Percentiles rank a stretch among this genome's conserved stretches.
phyloP scores from a whole-genome alignment of 2,888 invertebrate genomes.

The Ephialtes manifestator region DNA sequence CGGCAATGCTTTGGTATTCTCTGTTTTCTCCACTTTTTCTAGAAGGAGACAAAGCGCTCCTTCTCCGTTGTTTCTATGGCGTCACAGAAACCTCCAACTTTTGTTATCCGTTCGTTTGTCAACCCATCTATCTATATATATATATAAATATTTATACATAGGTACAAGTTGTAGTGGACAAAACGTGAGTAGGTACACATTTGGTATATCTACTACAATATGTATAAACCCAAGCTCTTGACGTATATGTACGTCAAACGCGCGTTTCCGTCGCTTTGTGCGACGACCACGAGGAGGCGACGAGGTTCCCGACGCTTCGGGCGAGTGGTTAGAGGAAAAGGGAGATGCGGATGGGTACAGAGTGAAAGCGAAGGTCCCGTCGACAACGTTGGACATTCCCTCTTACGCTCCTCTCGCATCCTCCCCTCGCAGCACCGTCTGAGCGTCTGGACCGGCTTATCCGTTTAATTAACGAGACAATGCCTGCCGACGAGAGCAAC shows the following conservation, averaged over 20 bases:
- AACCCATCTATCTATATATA: constrained; percentile 70
- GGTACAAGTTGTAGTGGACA: constrained; percentile 22
- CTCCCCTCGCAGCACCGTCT: constrained; percentile 62
- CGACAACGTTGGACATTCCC: constrained; percentile 38
- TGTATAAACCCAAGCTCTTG: neutral
- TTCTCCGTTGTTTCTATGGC: neutral
- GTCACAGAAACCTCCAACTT: constrained; percentile 66
- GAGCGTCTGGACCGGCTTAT: constrained; percentile 78
- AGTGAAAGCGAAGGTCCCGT: constrained; percentile 25
- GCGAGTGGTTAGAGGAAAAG: constrained; percentile 3
- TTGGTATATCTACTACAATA: constrained; percentile 4
- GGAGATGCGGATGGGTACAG: constrained; percentile 18
- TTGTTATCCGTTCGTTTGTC: constrained; percentile 75
- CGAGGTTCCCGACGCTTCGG: constrained; percentile 36
- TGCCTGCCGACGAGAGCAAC: constrained; percentile 74
- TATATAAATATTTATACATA: too few relatives aligned
- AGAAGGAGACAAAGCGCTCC: neutral
- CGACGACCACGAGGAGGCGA: constrained; percentile 49
- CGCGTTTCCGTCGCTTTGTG: constrained; percentile 79
- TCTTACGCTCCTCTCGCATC: constrained; percentile 13
- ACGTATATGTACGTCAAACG: constrained; percentile 74
- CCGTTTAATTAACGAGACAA: constrained; percentile 85
- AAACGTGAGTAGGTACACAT: constrained; percentile 22
- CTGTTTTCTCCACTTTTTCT: neutral
- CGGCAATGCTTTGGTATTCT: neutral